Base-by-base conservation (phyloP, 1,140 invertebrate species). In the Solen grandis region DNA sequence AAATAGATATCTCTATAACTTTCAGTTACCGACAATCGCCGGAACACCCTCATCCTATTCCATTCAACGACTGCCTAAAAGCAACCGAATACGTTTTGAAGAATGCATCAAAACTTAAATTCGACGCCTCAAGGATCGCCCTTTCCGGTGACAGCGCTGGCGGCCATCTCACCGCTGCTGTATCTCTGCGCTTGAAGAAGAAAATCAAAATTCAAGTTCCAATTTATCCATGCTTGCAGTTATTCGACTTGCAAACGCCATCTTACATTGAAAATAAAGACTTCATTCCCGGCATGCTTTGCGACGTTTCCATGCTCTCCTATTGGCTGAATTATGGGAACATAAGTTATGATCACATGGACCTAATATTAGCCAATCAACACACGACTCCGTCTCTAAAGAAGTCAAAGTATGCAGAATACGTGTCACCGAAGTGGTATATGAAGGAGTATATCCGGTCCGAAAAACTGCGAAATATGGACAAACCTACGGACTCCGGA, bases 71-170 rank as follows among this genome's bases (percentile, higher is more conserved):
- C 29, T 87, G 86, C 54, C 35, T 87, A 16, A 82, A 70, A 55
- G 86, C 76, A 38, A 87, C 86, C 0, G 82, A 87, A 33, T 82
- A 86, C 57, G 85, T 87, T n/a, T 52, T 87, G 1, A 81, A 84
- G 0, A 81, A 87, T 38, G 85, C 75, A 13, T 35, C 76, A 29
- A 57, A 81, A 16, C 78, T 86, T 52, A 74, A 83, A 27, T 52
- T 87, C 22, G 85, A 87, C 76, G 33, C 83, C 4, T 62, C 57
- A 36, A 66, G 85, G 13, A 74, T 87, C 36, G 81, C 85, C 31
- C 82, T 87, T 54, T 78, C 84, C 50, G 88, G 88, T 19, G 89
- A 90, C 73, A 89, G 87, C 62, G 87, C 89, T 4, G 89, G 89
- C 36, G 89, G 88, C 8, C 88, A 90, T 81, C 78, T 89, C 16